Evolutionary conservation across 2,888 invertebrate genomes (phyloP).

Genomic region (Chorisops tibialis): DNA sequence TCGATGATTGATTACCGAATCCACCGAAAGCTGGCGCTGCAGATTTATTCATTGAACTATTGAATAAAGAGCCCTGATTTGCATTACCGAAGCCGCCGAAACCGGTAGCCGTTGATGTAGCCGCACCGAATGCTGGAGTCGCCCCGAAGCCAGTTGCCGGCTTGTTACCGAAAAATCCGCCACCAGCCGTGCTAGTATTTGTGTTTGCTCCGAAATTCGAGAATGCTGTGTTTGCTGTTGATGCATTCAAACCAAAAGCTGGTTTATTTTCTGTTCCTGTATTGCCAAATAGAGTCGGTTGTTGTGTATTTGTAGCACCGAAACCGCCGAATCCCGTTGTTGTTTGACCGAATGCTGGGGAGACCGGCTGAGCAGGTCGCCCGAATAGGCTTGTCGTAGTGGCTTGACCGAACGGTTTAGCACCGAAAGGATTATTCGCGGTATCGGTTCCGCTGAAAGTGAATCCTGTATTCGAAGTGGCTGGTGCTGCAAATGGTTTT

Average conservation of each 20-base stretch:
- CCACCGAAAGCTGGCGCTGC: constrained; percentile 57
- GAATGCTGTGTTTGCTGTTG: constrained; percentile 46
- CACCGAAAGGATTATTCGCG: constrained; percentile 47
- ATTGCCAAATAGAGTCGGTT: constrained; percentile 43
- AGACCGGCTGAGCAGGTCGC: constrained; percentile 58
- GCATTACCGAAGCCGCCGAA: constrained; percentile 52
- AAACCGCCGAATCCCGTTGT: constrained; percentile 48
- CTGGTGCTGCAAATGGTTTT: constrained; percentile 58
- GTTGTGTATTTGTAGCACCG: constrained; percentile 45
- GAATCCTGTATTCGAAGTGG: constrained; percentile 49
- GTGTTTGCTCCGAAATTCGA: constrained; percentile 47
- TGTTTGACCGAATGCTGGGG: constrained; percentile 51
- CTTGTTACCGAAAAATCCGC: constrained; percentile 39
- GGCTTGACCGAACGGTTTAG: constrained; percentile 53
- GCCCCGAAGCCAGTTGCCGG: constrained; percentile 41
- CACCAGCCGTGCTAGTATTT: constrained; percentile 52
- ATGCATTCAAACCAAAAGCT: constrained; percentile 44
- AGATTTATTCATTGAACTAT: constrained; percentile 49
- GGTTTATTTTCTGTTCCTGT: constrained; percentile 50
- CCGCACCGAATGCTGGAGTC: constrained; percentile 30
- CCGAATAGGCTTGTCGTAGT: constrained; percentile 54
- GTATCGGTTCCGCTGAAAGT: constrained; percentile 42
- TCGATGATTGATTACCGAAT: constrained; percentile 53
- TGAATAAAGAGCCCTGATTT: constrained; percentile 45
- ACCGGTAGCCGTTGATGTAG: constrained; percentile 43